Evolutionary conservation across 2,888 invertebrate species (phyloP), one percentile per base, ranked within the genome.

Genomic region (Laspeyria flexula): DNA sequence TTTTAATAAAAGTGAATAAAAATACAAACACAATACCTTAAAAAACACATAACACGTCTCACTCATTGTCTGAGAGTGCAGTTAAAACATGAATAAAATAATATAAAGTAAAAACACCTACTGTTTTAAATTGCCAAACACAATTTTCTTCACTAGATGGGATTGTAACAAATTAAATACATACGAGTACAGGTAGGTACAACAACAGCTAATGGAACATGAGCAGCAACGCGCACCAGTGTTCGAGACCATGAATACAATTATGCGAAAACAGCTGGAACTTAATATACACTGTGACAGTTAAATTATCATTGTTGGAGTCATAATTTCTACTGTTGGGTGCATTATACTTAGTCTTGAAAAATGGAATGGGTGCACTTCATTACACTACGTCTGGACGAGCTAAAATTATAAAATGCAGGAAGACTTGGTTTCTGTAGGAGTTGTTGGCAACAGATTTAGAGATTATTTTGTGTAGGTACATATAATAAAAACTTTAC

Each of bases 271-370:
- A 35, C 38, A 45, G 33, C 50, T 50, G 46, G 54, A 44, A 46
- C 39, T 47, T 25, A 21, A 43, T 39, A 43, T 27, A 10, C 37
- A 37, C 12, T 15, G 33, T 43, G 27, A 29, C 48, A 45, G 27
- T 52, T 35, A 41, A 59, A 59, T 55, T 52, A 63, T 55, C 55
- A 35, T 59, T 39, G 16, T 43, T 33, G 33, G 25, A 48, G 45
- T 53, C 50, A 54, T 60, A 34, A 64, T 43, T 53, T 53, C 45
- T 47, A 53, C 13, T 43, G 52, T 43, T 43, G 35, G 13, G 39
- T 47, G 48, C 53, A 57, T 54, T 64, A 64, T 54, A 50, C 46
- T 41, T 27, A 60, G 51, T 48, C 45, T 54, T 53, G 44, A 51
- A 53, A 55, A 57, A 57, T 46, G 27, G 23, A 33, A 23, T 16